These are phyloP conservation scores for Canis aureus DNA, from an alignment of 2,113 vertebrate genomes.

Conservation along the genomic window DNA sequence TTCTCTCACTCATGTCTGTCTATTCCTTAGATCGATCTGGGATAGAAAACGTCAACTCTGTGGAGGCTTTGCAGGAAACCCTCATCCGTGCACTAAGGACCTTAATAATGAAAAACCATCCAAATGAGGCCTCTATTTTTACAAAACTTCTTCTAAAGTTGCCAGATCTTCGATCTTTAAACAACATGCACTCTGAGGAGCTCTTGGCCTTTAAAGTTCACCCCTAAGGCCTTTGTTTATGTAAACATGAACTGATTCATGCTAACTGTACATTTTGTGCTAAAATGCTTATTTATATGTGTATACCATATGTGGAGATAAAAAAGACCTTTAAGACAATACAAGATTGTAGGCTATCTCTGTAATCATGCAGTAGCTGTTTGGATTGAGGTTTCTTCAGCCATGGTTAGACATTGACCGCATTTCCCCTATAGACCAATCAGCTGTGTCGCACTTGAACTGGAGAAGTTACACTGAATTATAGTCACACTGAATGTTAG, in stretches of 20 bases:
- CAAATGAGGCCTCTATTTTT: slow-evolving; percentile 95
- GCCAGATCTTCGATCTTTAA: slow-evolving; percentile 98
- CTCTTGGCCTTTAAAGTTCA: slow-evolving; percentile 99
- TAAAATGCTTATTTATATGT: slow-evolving; percentile 85
- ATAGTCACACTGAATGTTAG: slow-evolving; percentile 80
- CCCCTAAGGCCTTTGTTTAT: slow-evolving; percentile 90
- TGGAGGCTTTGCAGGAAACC: slow-evolving; percentile 97
- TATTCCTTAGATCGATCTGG: slow-evolving; percentile 94
- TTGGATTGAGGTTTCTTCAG: slow-evolving; percentile 81
- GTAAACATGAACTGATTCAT: slow-evolving; percentile 80
- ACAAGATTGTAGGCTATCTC: slow-evolving; percentile 75
- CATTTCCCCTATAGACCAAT: slow-evolving; percentile 55
- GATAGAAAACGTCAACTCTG: slow-evolving; percentile 95
- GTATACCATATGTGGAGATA: slow-evolving; percentile 80
- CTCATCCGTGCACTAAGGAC: slow-evolving; percentile 96
- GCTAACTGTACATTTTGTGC: slow-evolving; percentile 85
- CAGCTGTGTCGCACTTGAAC: slow-evolving; percentile 76
- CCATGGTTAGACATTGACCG: not conserved
- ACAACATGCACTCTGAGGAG: slow-evolving; percentile 99
- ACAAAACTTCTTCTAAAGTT: slow-evolving; percentile 98
- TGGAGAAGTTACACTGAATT: slow-evolving; percentile 77
- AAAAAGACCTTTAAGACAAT: slow-evolving; percentile 76
- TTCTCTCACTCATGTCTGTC: not conserved
- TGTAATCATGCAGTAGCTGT: slow-evolving; percentile 81
- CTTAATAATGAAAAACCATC: slow-evolving; percentile 97